Evolutionary conservation across 2,888 invertebrate species (phyloP), one percentile per base, ranked within the genome.

Genomic region (Crossocerus cetratus): DNA sequence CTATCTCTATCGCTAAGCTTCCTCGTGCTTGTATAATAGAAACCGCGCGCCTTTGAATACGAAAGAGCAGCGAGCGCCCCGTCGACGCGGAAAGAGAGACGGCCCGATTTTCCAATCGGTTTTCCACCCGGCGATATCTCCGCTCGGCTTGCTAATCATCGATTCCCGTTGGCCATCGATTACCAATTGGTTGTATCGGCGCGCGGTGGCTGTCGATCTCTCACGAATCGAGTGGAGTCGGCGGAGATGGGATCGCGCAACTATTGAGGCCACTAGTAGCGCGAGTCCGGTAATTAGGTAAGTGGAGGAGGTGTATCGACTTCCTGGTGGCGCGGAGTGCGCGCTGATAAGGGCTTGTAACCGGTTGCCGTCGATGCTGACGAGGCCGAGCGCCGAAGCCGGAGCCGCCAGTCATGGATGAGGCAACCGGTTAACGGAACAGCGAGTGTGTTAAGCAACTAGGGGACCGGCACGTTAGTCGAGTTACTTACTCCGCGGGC

Each of bases 221-320:
- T n/a, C n/a, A n/a, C n/a, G n/a, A n/a, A n/a, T n/a, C n/a, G n/a
- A n/a, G n/a, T n/a, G 0, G 8, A 32, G 32, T 32, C 8, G 32
- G 32, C 32, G 32, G 32, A 8, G 32, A 32, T n/a, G 32, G 8
- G 32, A 32, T 78, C 77, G 45, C 71, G 65, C 57, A 77, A 72
- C 62, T 32, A 21, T 65, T 23, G 67, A 60, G 55, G 62, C 64
- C 56, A 69, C 59, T 22, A 32, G 43, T 63, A 54, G 67, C 54
- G 74, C 58, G 63, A 61, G 65, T 72, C 70, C 63, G 59, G 66
- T 70, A 76, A 84, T 83, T 84, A 81, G 71, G 65, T 75, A 76
- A 78, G 79, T 70, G 76, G 81, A 83, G 74, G 83, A 79, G 16
- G 80, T 75, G 77, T 32, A 78, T 80, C 83, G 80, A 81, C 78